phyloP scores from a whole-genome alignment of 2,797 vertebrate genomes.

The Lepilemur septentrionalis region DNA sequence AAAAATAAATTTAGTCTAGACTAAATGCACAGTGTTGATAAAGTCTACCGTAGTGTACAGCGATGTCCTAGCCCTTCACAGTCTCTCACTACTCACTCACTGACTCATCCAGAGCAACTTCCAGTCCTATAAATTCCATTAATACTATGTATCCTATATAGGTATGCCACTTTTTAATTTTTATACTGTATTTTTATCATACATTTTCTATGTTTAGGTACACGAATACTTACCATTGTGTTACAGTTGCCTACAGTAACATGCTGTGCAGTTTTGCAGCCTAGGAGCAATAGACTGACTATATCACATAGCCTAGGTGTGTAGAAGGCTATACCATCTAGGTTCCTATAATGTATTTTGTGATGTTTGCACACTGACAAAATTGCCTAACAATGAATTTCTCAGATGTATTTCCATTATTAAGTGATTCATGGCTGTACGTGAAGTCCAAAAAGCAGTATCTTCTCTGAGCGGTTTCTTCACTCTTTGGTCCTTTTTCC shows the following conservation, averaged over 20 bases:
- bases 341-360: not conserved
- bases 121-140: not conserved
- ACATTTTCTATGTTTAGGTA: not conserved
- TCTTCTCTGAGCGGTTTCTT: not conserved
- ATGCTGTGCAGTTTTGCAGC: not conserved
- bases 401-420: too few relatives aligned
- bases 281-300: too few relatives aligned
- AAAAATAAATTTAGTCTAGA: not conserved
- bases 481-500: not conserved
- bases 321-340: not conserved
- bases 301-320: not conserved
- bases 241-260: not conserved
- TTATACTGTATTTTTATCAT: not conserved
- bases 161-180: not conserved
- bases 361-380: not conserved
- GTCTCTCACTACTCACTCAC: not conserved
- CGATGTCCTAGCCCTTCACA: not conserved
- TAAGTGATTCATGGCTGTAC: not conserved
- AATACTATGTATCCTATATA: not conserved
- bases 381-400: not conserved
- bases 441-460: not conserved
- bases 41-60: not conserved
- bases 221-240: not conserved
- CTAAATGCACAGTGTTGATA: not conserved
- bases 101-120: not conserved